Percentiles rank a stretch among this genome's conserved stretches.
Conservation (phyloP, 2,888 invertebrate species). For the Drosophila engyochracea region DNA sequence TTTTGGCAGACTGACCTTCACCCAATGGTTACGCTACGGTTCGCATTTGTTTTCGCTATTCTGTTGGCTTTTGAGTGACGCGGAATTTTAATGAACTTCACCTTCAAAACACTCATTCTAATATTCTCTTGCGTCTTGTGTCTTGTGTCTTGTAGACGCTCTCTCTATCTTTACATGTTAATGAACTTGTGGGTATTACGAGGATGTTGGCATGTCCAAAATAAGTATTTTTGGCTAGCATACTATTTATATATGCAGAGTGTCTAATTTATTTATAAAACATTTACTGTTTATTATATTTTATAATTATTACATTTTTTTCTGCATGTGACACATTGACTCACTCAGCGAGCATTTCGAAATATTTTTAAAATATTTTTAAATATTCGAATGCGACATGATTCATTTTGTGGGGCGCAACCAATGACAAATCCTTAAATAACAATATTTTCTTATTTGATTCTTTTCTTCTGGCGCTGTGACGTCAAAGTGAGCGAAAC, state of each 20-base stretch:
- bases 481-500: slow-evolving; percentile 40
- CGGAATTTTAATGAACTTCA: slow-evolving; percentile 80
- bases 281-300: slow-evolving; percentile 41
- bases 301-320: slow-evolving; percentile 48
- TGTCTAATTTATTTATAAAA: slow-evolving; percentile 56
- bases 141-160: neutral
- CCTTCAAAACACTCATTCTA: slow-evolving; percentile 56
- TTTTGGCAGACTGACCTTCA: slow-evolving; percentile 61
- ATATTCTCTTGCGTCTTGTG: neutral
- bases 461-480: slow-evolving; percentile 41
- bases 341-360: slow-evolving; percentile 38
- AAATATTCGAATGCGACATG: slow-evolving; percentile 29
- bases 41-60: slow-evolving; percentile 40
- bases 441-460: slow-evolving; percentile 15
- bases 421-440: slow-evolving; percentile 28
- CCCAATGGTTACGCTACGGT: slow-evolving; percentile 57
- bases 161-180: slow-evolving; percentile 66
- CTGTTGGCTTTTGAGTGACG: slow-evolving; percentile 58
- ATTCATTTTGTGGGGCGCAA: slow-evolving; percentile 35
- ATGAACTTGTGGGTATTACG: slow-evolving; percentile 63
- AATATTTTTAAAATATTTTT: slow-evolving; percentile 26
- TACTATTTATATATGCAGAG: slow-evolving; percentile 28
- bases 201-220: slow-evolving; percentile 18
- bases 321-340: slow-evolving; percentile 67
- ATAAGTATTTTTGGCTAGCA: slow-evolving; percentile 20